Percentiles rank a stretch among this genome's conserved stretches.
Evolutionary conservation across 2,797 vertebrate genomes (phyloP).

Genomic region (Sebastes paucispinis): DNA sequence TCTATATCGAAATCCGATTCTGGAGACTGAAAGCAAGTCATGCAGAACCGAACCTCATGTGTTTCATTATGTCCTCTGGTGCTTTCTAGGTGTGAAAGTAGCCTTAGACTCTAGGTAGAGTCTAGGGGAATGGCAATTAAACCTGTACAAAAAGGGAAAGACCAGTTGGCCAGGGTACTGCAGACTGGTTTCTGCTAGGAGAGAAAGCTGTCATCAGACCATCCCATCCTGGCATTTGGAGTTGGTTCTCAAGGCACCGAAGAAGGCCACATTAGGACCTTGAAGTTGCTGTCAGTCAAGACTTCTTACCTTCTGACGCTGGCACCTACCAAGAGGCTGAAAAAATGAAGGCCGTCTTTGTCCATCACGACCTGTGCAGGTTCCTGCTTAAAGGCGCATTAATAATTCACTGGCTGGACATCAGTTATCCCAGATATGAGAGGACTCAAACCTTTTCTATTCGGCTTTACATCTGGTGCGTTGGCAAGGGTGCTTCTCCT

Average conservation of each 20-base stretch:
- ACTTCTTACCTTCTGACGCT: not conserved
- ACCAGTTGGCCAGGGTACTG: not conserved
- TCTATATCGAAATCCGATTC: fast-evolving
- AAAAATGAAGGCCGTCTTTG: not conserved
- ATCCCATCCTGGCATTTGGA: not conserved
- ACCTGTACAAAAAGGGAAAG: not conserved
- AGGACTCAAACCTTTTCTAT: not conserved
- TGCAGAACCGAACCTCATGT: not conserved
- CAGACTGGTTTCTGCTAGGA: not conserved
- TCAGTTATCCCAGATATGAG: not conserved
- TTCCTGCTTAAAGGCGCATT: not conserved
- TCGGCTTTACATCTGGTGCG: not conserved
- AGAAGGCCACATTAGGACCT: not conserved
- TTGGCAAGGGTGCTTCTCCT: not conserved
- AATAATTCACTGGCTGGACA: constrained; percentile 4
- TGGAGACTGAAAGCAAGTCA: not conserved
- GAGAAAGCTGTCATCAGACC: not conserved
- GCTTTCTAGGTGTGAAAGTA: not conserved
- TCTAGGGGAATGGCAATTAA: not conserved
- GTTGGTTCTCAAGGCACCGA: not conserved
- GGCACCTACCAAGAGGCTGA: not conserved
- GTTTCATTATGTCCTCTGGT: not conserved
- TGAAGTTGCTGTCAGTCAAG: not conserved
- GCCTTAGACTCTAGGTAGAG: not conserved
- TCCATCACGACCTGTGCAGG: not conserved